Evolutionary conservation across 2,113 vertebrate genomes (phyloP).

Genomic region (Saccopteryx bilineata): DNA sequence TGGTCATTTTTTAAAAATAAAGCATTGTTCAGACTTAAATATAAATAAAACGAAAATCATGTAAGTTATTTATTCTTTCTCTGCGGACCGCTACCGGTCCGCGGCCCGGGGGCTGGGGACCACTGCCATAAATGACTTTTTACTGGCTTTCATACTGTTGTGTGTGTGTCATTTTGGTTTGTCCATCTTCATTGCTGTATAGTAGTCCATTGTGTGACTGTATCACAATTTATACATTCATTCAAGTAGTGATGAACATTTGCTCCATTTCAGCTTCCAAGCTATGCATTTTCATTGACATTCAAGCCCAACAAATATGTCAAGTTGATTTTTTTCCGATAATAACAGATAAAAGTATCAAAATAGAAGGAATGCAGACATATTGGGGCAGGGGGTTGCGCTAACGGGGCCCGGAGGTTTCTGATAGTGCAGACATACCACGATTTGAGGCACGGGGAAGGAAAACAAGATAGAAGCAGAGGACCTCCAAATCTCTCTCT

Average conservation of each 20-base stretch:
- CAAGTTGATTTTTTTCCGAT: constrained; percentile 21
- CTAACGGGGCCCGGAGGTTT: neutral
- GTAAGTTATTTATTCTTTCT: too few relatives aligned
- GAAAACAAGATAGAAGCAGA: neutral
- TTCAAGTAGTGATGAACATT: neutral
- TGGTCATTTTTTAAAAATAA: too few relatives aligned
- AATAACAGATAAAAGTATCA: neutral
- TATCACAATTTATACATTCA: neutral
- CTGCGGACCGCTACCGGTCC: too few relatives aligned
- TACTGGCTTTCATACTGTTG: neutral
- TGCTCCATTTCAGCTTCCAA: neutral
- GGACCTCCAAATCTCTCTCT: neutral
- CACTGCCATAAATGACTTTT: too few relatives aligned
- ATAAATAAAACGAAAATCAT: too few relatives aligned
- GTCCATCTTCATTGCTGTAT: neutral
- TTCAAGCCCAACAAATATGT: neutral
- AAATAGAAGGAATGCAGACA: neutral
- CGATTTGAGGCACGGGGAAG: neutral
- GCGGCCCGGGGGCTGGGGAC: too few relatives aligned
- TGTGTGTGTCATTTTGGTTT: neutral
- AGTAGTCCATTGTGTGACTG: neutral
- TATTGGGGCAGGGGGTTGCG: neutral
- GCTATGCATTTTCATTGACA: neutral
- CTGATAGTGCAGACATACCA: neutral
- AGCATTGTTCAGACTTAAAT: too few relatives aligned